Evolutionary conservation across 2,888 invertebrate genomes (phyloP).

Genomic region (Dicranocentrus wangi): DNA sequence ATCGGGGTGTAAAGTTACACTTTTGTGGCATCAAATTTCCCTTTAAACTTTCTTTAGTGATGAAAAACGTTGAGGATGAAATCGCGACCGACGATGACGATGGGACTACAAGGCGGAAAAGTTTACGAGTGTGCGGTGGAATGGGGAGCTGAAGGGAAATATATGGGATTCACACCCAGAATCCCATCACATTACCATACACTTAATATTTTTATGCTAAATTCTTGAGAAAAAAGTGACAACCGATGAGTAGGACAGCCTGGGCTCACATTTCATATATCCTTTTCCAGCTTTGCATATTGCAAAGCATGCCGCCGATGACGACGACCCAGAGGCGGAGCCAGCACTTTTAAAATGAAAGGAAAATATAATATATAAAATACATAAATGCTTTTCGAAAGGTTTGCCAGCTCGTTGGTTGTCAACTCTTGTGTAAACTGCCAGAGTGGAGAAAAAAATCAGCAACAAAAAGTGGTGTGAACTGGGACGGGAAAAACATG

Average conservation of each 20-base stretch:
- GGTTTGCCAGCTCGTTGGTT: constrained; percentile 26
- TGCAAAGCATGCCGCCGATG: no score
- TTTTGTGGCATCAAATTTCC: constrained; percentile 43
- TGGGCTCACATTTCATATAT: no score
- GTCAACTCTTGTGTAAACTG: constrained; percentile 26
- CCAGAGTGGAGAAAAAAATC: neutral
- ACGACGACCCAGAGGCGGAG: no score
- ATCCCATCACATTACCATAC: constrained; percentile 50
- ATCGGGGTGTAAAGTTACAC: constrained; percentile 33
- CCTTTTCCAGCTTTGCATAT: no score
- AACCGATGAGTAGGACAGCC: constrained; percentile 2
- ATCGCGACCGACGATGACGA: neutral
- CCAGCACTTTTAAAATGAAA: no score
- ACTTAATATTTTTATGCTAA: constrained; percentile 40
- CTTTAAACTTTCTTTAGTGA: constrained; percentile 13
- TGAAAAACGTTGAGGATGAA: constrained; percentile 17
- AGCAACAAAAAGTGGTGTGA: neutral
- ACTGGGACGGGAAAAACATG: neutral
- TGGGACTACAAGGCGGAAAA: constrained; percentile 16
- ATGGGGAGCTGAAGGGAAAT: constrained; percentile 11
- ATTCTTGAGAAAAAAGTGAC: constrained; percentile 38
- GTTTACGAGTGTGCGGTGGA: constrained; percentile 26
- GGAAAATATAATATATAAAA: no score
- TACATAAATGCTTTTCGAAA: constrained; percentile 8
- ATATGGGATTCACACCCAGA: constrained; percentile 48